phyloP scores from a whole-genome alignment of 1,140 invertebrate species.

The Microplitis mediator region DNA sequence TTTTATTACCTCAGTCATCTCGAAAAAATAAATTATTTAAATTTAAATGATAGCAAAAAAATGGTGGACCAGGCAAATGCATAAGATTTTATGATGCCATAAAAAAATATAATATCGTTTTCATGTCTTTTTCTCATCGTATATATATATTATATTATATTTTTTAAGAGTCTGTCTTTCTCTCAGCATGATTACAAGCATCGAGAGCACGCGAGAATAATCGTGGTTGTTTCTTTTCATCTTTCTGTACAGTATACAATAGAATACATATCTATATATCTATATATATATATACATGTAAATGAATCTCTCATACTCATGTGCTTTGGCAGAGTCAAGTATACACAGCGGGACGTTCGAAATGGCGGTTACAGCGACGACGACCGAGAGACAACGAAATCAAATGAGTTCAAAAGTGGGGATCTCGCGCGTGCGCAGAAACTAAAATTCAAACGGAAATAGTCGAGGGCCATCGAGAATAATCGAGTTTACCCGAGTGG shows the following conservation, averaged over 20 bases:
- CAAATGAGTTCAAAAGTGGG: not conserved
- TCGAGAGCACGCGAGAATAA: not conserved
- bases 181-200: not conserved
- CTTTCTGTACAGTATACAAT: not conserved
- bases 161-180: not conserved
- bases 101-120: not conserved
- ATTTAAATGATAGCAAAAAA: too few relatives aligned
- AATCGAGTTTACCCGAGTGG: constrained; percentile 5
- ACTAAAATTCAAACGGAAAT: not conserved
- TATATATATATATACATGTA: not conserved
- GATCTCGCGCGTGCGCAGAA: constrained; percentile 20
- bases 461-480: constrained; percentile 12
- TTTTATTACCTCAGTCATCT: too few relatives aligned
- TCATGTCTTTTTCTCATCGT: not conserved
- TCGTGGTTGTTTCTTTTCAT: not conserved
- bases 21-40: too few relatives aligned
- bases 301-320: constrained; percentile 5
- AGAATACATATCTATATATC: too few relatives aligned
- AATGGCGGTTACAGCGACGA: constrained; percentile 38
- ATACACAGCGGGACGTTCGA: constrained; percentile 24
- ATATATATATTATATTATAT: too few relatives aligned
- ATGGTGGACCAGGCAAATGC: too few relatives aligned
- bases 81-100: not conserved
- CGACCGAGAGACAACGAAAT: not conserved
- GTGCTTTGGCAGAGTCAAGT: constrained; percentile 41